phyloP scores from a whole-genome alignment of 2,888 invertebrate genomes.

The Stramonita haemastoma region DNA sequence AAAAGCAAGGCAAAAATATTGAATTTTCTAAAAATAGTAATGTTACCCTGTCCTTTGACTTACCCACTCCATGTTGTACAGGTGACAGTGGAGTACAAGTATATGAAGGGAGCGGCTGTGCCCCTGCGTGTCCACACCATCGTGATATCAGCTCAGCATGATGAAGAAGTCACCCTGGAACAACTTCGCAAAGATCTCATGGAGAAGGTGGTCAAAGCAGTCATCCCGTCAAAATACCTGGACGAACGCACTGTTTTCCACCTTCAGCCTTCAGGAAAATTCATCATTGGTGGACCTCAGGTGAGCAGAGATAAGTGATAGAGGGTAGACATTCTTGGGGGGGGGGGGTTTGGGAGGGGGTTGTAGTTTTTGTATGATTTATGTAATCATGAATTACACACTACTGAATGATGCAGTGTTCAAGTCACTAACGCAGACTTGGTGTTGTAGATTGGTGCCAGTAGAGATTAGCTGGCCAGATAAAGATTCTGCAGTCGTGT shows the following conservation, averaged over 20 bases:
- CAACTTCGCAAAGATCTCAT: slow-evolving; percentile 89
- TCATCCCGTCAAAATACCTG: slow-evolving; percentile 94
- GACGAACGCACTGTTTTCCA: slow-evolving; percentile 95
- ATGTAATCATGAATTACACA: too few relatives aligned
- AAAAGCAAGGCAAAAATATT: not conserved
- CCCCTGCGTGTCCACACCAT: slow-evolving; percentile 97
- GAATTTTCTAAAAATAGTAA: not conserved
- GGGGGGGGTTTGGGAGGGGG: too few relatives aligned
- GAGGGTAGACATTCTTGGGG: too few relatives aligned
- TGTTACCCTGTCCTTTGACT: not conserved
- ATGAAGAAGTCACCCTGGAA: slow-evolving; percentile 91
- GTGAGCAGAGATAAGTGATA: slow-evolving; percentile 78
- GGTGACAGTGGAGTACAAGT: slow-evolving; percentile 97
- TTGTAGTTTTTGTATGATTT: too few relatives aligned
- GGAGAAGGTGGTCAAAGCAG: slow-evolving; percentile 92
- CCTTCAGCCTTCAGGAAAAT: slow-evolving; percentile 98
- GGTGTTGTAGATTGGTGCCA: too few relatives aligned
- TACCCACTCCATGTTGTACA: slow-evolving; percentile 74
- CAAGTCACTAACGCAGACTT: too few relatives aligned
- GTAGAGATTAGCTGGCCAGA: too few relatives aligned
- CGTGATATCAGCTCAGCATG: slow-evolving; percentile 98
- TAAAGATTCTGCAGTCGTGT: too few relatives aligned
- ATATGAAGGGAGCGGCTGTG: slow-evolving; percentile 95
- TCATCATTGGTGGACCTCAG: slow-evolving; percentile 98
- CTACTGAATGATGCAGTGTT: too few relatives aligned